Base-by-base conservation (phyloP, 2,888 invertebrate genomes). In the Standfussiana lucernea region DNA sequence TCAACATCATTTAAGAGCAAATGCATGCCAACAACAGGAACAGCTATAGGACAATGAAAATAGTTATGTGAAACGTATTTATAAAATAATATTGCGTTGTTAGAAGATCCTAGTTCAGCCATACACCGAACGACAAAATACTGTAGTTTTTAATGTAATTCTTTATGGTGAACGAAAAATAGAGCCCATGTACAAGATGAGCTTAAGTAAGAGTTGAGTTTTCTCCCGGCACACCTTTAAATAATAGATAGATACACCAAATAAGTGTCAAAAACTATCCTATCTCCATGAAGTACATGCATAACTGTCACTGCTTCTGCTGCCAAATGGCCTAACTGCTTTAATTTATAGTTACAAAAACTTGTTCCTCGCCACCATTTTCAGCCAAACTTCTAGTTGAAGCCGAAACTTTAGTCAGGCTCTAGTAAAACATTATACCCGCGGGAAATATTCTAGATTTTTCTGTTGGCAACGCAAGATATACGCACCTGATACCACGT, bases 391-490 rank as follows among this genome's bases (percentile, higher is more conserved):
- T 80, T 21, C 64, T 40, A 69, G 53, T 45, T 7, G 15, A 40
- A 50, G 42, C 42, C 15, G 18, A 72, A 85, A 72, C 56, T 72
- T 64, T 5, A 67, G 45, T 64, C 59, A 40, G 66, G 62, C 67
- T 50, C 50, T 64, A 67, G 61, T 79, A 50, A 80, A 73, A 80
- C 80, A 69, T 84, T 37, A 53, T 32, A 35, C 81, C 75, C 82
- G 11, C 4, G 82, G 81, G 82, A 80, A 80, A 82, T 80, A 74
- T 68, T 75, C 75, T 84, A 74, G 53, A 74, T 50, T 84, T 82
- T 75, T 69, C 24, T 53, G 71, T 47, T 68, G 50, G 64, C 59
- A 66, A 84, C 45, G 73, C 68, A 47, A 50, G 28, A 79, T 74
- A 15, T 80, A 61, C 64, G n/a, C 67, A 84, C 59, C 82, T 84